These are phyloP conservation scores for Sander vitreus DNA, from an alignment of 2,113 vertebrate genomes.

Conservation along the genomic window DNA sequence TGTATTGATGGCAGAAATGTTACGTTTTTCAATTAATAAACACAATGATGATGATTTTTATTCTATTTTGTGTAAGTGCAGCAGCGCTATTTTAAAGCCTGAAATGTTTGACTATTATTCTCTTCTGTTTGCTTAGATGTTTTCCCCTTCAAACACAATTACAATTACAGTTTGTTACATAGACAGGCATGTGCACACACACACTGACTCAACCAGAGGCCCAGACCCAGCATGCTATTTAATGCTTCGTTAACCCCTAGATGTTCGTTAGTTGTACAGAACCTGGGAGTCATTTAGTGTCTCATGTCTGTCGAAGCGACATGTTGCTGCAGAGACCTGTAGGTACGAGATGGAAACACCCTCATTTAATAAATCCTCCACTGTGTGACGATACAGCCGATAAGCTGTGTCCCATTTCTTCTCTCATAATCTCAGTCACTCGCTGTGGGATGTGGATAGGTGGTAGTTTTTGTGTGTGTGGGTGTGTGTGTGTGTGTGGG, in stretches of 20 bases:
- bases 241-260: conserved; percentile 78
- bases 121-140: conserved; percentile 33
- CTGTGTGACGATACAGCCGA: conserved; percentile 22
- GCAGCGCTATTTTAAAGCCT: neutral
- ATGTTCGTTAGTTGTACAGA: conserved; percentile 65
- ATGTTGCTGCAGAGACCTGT: conserved; percentile 41
- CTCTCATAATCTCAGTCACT: conserved; percentile 49
- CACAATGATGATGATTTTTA: neutral
- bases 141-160: neutral
- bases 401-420: conserved; percentile 50
- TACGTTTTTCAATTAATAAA: neutral
- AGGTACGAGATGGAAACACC: conserved; percentile 22
- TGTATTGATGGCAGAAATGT: neutral
- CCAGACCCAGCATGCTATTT: conserved; percentile 68
- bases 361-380: conserved; percentile 38
- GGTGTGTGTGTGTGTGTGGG: neutral
- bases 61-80: rapidly evolving
- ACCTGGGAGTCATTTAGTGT: conserved; percentile 63
- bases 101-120: neutral
- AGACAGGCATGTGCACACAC: conserved; percentile 4
- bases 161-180: neutral
- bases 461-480: conserved; percentile 22
- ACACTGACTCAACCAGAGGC: conserved; percentile 20
- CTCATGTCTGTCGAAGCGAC: conserved; percentile 46
- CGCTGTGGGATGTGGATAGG: conserved; percentile 26